Evolutionary conservation across 1,140 invertebrate genomes (phyloP).

Genomic region (Trachymyrmex cornetzi): DNA sequence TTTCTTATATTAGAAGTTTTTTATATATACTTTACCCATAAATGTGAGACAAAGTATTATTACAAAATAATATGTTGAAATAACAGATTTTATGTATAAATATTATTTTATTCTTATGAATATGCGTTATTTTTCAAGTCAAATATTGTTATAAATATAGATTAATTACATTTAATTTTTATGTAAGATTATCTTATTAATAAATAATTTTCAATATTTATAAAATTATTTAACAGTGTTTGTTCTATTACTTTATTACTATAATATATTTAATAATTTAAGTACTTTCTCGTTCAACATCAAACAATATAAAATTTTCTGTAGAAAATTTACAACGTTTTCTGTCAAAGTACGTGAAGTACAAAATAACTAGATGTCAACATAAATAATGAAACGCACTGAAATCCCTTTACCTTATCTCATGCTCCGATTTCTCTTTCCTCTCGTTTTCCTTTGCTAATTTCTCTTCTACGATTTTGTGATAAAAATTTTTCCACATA

Average conservation of each 20-base stretch:
- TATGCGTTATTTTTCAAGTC: not conserved
- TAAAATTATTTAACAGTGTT: conserved; percentile 8
- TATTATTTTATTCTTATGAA: not conserved
- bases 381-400: not conserved
- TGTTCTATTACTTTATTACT: not conserved
- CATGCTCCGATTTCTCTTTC: conserved; percentile 88
- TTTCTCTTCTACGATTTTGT: conserved; percentile 88
- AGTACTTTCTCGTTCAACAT: not conserved
- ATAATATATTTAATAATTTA: not conserved
- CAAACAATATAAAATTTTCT: not conserved
- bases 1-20: conserved; percentile 1
- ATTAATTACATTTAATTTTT: not conserved
- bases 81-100: no score
- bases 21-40: not conserved
- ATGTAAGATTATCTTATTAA: not conserved
- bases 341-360: not conserved
- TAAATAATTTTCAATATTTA: not conserved
- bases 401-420: conserved; percentile 87
- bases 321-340: not conserved
- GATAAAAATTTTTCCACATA: conserved; percentile 91
- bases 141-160: not conserved
- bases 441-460: conserved; percentile 88
- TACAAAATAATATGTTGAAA: not conserved
- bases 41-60: not conserved
- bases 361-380: not conserved